These are phyloP conservation scores for Eublepharis macularius DNA, from an alignment of 2,113 vertebrate species.

Conservation along the genomic window DNA sequence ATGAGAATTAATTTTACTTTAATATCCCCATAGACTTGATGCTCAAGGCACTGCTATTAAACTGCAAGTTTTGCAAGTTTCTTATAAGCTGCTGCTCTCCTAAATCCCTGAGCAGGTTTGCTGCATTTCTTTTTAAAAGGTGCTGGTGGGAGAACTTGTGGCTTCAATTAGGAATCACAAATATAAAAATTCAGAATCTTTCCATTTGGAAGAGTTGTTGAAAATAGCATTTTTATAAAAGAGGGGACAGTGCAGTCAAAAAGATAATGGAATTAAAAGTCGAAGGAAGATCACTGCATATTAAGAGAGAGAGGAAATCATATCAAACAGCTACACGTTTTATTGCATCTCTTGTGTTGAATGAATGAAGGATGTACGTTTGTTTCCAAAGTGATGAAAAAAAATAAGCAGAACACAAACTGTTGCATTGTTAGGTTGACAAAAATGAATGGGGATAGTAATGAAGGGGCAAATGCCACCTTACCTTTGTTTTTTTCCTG, in stretches of 20 bases:
- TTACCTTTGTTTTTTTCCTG: no score
- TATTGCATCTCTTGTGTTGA: not conserved
- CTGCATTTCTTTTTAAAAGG: not conserved
- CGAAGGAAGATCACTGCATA: not conserved
- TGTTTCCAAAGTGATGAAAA: no score
- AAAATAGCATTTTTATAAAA: not conserved
- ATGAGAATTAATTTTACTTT: constrained; percentile 33
- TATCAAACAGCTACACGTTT: not conserved
- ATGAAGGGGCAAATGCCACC: no score
- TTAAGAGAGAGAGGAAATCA: not conserved
- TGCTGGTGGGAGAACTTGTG: not conserved
- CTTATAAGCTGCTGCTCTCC: not conserved
- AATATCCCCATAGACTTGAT: constrained; percentile 18
- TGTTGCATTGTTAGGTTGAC: no score
- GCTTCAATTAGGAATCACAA: constrained; percentile 1
- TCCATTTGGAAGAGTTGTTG: not conserved
- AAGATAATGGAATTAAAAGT: not conserved
- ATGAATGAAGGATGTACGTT: not conserved
- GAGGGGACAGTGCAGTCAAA: not conserved
- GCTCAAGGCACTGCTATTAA: constrained; percentile 27
- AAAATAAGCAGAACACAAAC: no score
- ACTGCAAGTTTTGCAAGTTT: constrained; percentile 11
- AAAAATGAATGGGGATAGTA: no score
- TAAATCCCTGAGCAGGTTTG: not conserved
- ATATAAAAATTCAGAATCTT: constrained; percentile 1